Conservation (phyloP, 2,888 invertebrate genomes). For the Atrina japonica region DNA sequence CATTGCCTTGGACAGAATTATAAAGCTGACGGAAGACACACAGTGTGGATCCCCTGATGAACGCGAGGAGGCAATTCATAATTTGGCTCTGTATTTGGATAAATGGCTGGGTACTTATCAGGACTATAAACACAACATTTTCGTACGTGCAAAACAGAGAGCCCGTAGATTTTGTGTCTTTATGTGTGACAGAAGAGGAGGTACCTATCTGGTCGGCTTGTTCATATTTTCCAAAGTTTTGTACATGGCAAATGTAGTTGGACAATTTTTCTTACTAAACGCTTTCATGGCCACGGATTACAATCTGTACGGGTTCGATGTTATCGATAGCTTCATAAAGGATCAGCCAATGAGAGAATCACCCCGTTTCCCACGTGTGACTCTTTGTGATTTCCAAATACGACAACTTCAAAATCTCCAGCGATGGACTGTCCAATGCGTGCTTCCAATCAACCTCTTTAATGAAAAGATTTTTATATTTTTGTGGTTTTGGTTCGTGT, state of each 20-base stretch:
- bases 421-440: constrained; percentile 72
- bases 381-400: constrained; percentile 75
- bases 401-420: constrained; percentile 74
- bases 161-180: constrained; percentile 60
- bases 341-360: constrained; percentile 58
- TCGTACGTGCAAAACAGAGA: constrained; percentile 66
- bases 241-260: constrained; percentile 69
- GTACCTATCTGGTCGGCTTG: constrained; percentile 71
- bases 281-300: constrained; percentile 75
- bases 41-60: constrained; percentile 73
- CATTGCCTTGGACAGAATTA: constrained; percentile 68
- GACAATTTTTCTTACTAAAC: constrained; percentile 74
- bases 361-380: constrained; percentile 67
- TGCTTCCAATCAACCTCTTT: constrained; percentile 73
- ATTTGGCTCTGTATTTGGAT: constrained; percentile 71
- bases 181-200: constrained; percentile 72
- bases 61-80: constrained; percentile 66
- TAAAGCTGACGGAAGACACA: constrained; percentile 70
- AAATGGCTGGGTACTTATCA: constrained; percentile 72
- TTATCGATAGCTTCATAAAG: constrained; percentile 49
- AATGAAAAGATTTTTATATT: constrained; percentile 76
- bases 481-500: constrained; percentile 74
- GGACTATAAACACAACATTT: constrained; percentile 68
- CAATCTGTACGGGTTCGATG: constrained; percentile 73
- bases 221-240: constrained; percentile 71